These are phyloP conservation scores for Panthera uncia DNA, from an alignment of 2,113 vertebrate species.

Conservation along the genomic window DNA sequence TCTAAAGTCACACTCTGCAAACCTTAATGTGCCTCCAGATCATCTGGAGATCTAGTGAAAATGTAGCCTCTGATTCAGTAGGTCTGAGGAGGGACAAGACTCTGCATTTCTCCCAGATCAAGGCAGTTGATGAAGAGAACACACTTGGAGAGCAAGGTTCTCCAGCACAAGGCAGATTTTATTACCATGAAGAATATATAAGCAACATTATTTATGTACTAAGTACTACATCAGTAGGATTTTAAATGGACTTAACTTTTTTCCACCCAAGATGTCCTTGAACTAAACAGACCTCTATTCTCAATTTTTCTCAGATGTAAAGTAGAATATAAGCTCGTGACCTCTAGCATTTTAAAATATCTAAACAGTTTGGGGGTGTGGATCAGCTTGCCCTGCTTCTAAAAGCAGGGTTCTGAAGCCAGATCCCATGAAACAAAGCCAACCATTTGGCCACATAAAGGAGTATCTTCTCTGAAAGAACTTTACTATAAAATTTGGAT, in stretches of 20 bases:
- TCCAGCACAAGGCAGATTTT: neutral
- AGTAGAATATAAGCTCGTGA: neutral
- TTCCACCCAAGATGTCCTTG: neutral
- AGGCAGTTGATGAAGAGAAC: neutral
- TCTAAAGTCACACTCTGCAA: neutral
- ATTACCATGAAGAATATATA: neutral
- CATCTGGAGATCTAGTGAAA: neutral
- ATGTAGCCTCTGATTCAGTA: neutral
- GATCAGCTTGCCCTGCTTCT: neutral
- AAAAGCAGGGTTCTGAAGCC: neutral
- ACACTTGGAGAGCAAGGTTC: neutral
- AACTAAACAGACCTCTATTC: neutral
- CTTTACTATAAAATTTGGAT: neutral
- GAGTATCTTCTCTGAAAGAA: neutral
- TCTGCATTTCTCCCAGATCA: neutral
- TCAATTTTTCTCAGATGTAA: constrained; percentile 1
- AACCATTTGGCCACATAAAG: neutral
- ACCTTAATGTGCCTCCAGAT: neutral
- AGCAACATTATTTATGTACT: neutral
- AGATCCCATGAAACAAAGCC: neutral
- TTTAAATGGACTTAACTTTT: neutral
- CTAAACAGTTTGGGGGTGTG: neutral
- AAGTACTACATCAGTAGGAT: neutral
- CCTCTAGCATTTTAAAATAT: neutral
- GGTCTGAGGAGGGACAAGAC: neutral